Evolutionary conservation across 2,797 vertebrate species (phyloP).

Genomic region (Notolabrus celidotus): DNA sequence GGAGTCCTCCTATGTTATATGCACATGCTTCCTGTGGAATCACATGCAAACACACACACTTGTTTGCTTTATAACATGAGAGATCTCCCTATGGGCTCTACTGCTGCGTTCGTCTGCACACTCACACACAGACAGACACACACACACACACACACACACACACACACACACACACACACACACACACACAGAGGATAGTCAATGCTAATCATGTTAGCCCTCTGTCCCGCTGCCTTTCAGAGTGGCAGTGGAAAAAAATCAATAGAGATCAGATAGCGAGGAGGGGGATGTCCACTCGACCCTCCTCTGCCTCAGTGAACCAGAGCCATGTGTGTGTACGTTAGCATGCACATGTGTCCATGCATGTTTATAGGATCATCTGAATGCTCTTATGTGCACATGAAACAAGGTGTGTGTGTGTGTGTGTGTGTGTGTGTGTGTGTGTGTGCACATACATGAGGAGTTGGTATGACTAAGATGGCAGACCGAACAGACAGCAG

Average conservation of each 20-base stretch:
- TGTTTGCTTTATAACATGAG: constrained; percentile 8
- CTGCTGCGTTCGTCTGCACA: constrained; percentile 25
- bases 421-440: constrained; percentile 20
- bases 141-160: neutral
- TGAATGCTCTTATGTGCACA: constrained; percentile 29
- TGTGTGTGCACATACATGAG: constrained; percentile 10
- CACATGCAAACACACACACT: constrained; percentile 10
- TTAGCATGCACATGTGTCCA: constrained; percentile 10
- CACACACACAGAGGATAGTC: constrained; percentile 38
- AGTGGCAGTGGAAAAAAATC: constrained; percentile 48
- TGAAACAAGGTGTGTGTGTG: constrained; percentile 10
- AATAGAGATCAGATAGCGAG: constrained; percentile 53
- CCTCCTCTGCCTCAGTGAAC: constrained; percentile 10
- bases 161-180: constrained; percentile 9
- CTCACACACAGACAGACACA: too few relatives aligned
- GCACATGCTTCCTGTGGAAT: neutral
- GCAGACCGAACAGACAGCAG: constrained; percentile 78
- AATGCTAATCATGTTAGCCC: constrained; percentile 75
- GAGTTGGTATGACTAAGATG: constrained; percentile 57
- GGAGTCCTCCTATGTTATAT: neutral
- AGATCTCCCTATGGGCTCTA: neutral
- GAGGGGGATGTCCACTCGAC: constrained; percentile 12
- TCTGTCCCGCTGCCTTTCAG: constrained; percentile 50
- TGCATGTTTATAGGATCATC: constrained; percentile 24
- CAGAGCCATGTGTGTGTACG: constrained; percentile 27